These are phyloP conservation scores for Popillia japonica DNA, from an alignment of 1,140 invertebrate genomes.

Conservation along the genomic window DNA sequence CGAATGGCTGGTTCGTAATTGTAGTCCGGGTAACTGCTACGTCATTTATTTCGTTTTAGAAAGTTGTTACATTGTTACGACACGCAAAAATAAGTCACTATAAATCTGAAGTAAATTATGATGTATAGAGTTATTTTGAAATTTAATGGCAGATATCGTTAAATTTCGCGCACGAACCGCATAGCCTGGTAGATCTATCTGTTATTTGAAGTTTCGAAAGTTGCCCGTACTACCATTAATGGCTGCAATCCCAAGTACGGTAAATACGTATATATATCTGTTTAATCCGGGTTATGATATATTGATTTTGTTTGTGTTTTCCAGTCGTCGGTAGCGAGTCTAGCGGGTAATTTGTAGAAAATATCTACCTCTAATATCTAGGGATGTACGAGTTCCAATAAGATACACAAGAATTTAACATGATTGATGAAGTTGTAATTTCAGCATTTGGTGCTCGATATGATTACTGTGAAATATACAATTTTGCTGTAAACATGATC, in stretches of 20 bases:
- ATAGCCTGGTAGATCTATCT: background rate
- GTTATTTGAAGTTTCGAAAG: conserved; percentile 23
- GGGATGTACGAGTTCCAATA: too few relatives aligned
- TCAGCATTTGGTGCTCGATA: too few relatives aligned
- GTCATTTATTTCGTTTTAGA: conserved; percentile 10
- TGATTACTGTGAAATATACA: too few relatives aligned
- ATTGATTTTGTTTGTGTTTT: conserved; percentile 4
- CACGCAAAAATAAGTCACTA: background rate
- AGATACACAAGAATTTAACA: too few relatives aligned
- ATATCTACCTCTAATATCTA: conserved; percentile 1
- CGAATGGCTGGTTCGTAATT: background rate
- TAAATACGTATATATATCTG: background rate
- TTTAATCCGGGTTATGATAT: conserved; percentile 30
- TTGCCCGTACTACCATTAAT: conserved; percentile 1
- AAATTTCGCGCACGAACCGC: background rate
- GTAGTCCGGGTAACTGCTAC: background rate
- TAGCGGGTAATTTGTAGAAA: background rate
- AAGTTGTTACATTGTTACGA: conserved; percentile 11
- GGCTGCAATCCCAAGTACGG: background rate
- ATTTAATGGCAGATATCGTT: conserved; percentile 24
- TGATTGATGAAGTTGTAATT: too few relatives aligned
- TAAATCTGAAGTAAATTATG: background rate
- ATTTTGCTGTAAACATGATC: too few relatives aligned
- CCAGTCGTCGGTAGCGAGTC: background rate
- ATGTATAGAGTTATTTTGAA: conserved; percentile 31